These are phyloP conservation scores for Pampus argenteus DNA, from an alignment of 2,797 vertebrate genomes.

Conservation along the genomic window DNA sequence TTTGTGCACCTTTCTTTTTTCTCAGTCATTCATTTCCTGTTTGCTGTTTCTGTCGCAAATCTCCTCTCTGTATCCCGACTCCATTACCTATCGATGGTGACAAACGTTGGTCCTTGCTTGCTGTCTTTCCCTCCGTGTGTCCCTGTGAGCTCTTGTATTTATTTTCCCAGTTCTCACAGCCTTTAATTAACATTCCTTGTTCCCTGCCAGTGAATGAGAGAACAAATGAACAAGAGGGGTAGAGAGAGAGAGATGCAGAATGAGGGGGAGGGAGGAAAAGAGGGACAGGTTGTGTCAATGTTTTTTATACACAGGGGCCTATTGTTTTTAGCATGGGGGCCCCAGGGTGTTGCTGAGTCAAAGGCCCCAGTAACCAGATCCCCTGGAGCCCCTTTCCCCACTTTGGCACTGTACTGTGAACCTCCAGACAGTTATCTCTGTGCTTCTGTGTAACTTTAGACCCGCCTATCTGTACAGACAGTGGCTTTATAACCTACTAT, in stretches of 20 bases:
- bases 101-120: constrained; percentile 19
- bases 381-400: constrained; percentile 29
- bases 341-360: constrained; percentile 69
- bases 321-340: constrained; percentile 74
- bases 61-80: constrained; percentile 37
- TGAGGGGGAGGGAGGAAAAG: constrained; percentile 43
- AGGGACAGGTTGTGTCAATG: constrained; percentile 77
- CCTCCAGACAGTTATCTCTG: constrained; percentile 32
- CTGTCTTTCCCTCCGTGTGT: constrained; percentile 21
- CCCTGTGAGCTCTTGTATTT: constrained; percentile 28
- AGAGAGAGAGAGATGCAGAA: constrained; percentile 47
- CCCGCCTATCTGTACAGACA: constrained; percentile 15
- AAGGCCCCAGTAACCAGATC: constrained; percentile 74
- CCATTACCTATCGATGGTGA: constrained; percentile 26
- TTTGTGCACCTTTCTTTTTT: constrained; percentile 24
- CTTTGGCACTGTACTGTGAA: constrained; percentile 40
- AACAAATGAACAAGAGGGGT: constrained; percentile 63
- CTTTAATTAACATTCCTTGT: constrained; percentile 83
- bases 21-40: constrained; percentile 43
- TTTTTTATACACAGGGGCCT: constrained; percentile 74
- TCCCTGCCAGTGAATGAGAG: constrained; percentile 66
- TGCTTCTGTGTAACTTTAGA: constrained; percentile 25
- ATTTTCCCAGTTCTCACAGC: constrained; percentile 58
- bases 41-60: constrained; percentile 43
- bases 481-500: not conserved